These are phyloP conservation scores for Cossypha niveicapilla DNA, from an alignment of 2,797 vertebrate genomes.

Conservation along the genomic window DNA sequence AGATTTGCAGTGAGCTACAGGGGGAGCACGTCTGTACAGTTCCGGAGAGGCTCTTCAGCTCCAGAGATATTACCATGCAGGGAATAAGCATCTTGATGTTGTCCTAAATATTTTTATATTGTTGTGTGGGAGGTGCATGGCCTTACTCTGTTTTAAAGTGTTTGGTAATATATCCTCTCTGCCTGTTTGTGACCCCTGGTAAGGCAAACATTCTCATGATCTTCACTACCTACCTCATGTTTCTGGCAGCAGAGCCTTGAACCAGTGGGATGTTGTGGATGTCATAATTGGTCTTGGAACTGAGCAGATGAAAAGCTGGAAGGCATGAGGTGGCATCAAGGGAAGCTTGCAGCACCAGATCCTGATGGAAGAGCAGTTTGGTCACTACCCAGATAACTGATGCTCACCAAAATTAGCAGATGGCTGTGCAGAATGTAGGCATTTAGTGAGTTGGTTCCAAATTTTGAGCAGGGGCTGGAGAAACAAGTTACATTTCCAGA, in stretches of 20 bases:
- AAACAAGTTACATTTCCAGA: neutral
- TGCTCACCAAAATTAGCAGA: neutral
- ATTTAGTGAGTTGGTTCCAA: neutral
- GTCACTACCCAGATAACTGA: neutral
- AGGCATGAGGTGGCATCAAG: neutral
- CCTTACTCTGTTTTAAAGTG: neutral
- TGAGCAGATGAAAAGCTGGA: neutral
- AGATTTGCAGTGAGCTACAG: neutral
- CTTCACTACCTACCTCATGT: neutral
- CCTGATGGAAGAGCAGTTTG: neutral
- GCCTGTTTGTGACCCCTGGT: neutral
- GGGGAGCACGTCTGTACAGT: neutral
- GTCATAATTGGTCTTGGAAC: neutral
- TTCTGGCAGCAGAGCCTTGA: neutral
- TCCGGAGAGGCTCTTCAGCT: neutral
- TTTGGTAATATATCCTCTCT: neutral
- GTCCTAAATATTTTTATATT: neutral
- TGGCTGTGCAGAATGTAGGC: neutral
- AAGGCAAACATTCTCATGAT: neutral
- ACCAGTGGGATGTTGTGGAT: neutral
- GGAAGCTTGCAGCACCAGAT: neutral
- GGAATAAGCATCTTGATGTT: neutral
- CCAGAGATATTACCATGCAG: neutral
- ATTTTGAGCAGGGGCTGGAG: neutral
- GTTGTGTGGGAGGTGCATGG: neutral